These are phyloP conservation scores for Pristiophorus japonicus DNA, from an alignment of 2,113 vertebrate species.

Conservation along the genomic window DNA sequence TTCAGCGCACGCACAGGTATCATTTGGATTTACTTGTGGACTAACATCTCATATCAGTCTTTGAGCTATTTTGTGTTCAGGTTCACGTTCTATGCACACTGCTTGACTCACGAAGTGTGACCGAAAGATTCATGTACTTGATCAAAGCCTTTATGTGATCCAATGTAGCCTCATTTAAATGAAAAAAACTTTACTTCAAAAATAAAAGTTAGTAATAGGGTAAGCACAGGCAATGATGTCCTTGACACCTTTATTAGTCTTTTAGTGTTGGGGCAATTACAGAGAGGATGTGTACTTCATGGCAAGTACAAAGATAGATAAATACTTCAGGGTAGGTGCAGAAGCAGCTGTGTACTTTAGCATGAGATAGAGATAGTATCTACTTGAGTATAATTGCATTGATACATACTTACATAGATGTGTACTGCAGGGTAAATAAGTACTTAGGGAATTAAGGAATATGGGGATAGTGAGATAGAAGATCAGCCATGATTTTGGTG, in stretches of 20 bases:
- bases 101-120: background rate
- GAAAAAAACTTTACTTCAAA: background rate
- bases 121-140: background rate
- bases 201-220: background rate
- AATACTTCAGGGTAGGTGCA: background rate
- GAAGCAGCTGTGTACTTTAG: background rate
- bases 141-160: background rate
- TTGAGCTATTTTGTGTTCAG: background rate
- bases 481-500: too few species aligned
- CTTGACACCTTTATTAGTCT: background rate
- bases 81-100: background rate
- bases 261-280: background rate
- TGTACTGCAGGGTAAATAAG: too few species aligned
- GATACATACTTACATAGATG: too few species aligned
- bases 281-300: background rate
- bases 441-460: too few species aligned
- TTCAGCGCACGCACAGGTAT: background rate
- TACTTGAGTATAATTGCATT: background rate
- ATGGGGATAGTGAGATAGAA: too few species aligned
- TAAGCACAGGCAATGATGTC: background rate
- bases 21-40: background rate
- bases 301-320: background rate
- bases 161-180: background rate
- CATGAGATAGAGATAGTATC: background rate
- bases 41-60: background rate